These are phyloP conservation scores for Anguilla obscura DNA, from an alignment of 2,797 vertebrate genomes.

Conservation along the genomic window DNA sequence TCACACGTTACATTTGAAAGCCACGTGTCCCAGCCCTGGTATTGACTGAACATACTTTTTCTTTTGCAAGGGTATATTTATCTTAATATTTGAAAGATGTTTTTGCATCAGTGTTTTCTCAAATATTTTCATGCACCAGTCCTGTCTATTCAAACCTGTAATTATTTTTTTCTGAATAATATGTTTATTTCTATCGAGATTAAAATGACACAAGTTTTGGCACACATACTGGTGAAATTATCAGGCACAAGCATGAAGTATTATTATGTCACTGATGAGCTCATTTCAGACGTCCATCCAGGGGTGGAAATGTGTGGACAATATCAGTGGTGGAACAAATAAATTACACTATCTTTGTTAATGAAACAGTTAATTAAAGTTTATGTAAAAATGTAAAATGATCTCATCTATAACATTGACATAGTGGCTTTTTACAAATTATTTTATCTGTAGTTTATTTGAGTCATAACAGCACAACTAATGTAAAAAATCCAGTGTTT, in stretches of 20 bases:
- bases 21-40: neutral
- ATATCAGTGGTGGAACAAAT: slow-evolving; percentile 25
- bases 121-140: neutral
- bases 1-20: neutral
- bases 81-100: neutral
- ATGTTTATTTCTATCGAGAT: neutral
- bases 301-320: neutral
- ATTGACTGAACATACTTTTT: neutral
- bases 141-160: neutral
- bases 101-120: neutral
- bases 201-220: neutral
- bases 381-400: slow-evolving; percentile 31
- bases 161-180: neutral
- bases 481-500: slow-evolving; percentile 28
- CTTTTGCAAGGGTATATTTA: slow-evolving; percentile 1
- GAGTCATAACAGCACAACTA: slow-evolving; percentile 8
- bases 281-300: slow-evolving; percentile 15
- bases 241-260: neutral
- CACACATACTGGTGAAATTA: neutral
- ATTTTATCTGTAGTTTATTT: slow-evolving; percentile 27
- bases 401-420: slow-evolving; percentile 19
- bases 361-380: slow-evolving; percentile 10
- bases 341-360: slow-evolving; percentile 7
- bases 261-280: neutral
- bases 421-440: slow-evolving; percentile 28